phyloP scores from a whole-genome alignment of 1,140 invertebrate species.

The Brachionus paranguensis region DNA sequence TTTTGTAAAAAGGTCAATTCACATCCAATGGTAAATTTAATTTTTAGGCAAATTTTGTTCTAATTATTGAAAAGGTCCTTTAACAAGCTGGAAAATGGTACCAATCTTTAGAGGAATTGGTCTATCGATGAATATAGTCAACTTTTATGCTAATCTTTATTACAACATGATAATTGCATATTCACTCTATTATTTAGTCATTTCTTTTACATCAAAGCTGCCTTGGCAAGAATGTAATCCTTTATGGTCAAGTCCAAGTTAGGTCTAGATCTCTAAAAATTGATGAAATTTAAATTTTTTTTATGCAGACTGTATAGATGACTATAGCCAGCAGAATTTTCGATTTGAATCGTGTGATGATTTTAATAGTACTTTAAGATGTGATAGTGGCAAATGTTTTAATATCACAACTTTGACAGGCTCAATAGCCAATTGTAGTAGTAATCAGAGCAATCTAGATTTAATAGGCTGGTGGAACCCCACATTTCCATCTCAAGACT shows the following conservation, averaged over 20 bases:
- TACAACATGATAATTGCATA: constrained; percentile 80
- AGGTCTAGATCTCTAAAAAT: constrained; percentile 52
- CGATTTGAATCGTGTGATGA: constrained; percentile 1
- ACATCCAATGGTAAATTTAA: constrained; percentile 15
- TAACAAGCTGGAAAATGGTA: constrained; percentile 55
- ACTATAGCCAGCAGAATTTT: not conserved
- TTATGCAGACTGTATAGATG: constrained; percentile 27
- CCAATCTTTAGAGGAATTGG: constrained; percentile 49
- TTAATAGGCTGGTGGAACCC: constrained; percentile 23
- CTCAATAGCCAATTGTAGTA: not conserved
- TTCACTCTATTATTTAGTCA: constrained; percentile 74
- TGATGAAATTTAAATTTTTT: not conserved
- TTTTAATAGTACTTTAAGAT: constrained; percentile 2
- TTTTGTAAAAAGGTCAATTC: constrained; percentile 16
- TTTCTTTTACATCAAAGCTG: constrained; percentile 65
- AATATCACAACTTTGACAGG: constrained; percentile 1
- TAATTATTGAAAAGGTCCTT: constrained; percentile 46
- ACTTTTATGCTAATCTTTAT: constrained; percentile 42
- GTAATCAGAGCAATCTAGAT: not conserved
- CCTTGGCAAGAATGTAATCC: constrained; percentile 68
- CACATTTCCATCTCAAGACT: constrained; percentile 39
- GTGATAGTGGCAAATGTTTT: constrained; percentile 31
- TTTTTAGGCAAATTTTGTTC: not conserved
- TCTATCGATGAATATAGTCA: constrained; percentile 20
- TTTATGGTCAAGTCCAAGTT: constrained; percentile 48